Evolutionary conservation across 2,888 invertebrate genomes (phyloP), one percentile per base, ranked within the genome.

Genomic region (Encarsia formosa): DNA sequence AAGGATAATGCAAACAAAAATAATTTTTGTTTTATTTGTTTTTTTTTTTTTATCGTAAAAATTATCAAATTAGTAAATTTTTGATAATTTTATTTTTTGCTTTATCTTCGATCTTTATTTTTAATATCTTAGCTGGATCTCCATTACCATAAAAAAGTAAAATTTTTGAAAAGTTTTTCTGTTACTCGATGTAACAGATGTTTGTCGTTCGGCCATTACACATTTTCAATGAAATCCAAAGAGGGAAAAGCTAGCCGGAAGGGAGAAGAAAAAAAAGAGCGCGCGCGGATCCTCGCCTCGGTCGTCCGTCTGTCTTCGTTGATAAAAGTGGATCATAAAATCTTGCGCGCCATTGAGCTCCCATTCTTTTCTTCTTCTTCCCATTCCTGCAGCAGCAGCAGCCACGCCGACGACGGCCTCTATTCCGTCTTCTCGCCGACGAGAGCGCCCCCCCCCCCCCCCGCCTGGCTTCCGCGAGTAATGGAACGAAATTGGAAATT

Each of bases 261-360:
- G 20, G 16, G 19, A 3, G 16, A 11, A 11, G 11, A 26, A 24
- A 9, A 15, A 20, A 35, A 34, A 49, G 40, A 26, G 18, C 23
- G n/a, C 38, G 20, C 23, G 6, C 37, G 20, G 22, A 16, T n/a
- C 15, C 9, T 22, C 44, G 24, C 18, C 38, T 18, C 38, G 16
- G 13, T n/a, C n/a, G n/a, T n/a, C 31, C 20, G 41, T 37, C 37
- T 42, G 49, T 35, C 49, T 49, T 49, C 16, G 26, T 26, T 15
- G 39, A 53, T 53, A 53, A 49, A 49, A 49, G 39, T 45, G 37
- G 37, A 53, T 49, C 40, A 26, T 29, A 37, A 29, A 45, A 49
- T 49, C 41, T 26, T 38, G 39, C 34, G 35, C 38, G 34, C 47
- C 26, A 29, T n/a, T 29, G 46, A 15, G 16, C 42, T 37, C 19